Evolutionary conservation across 2,888 invertebrate species (phyloP), one percentile per base, ranked within the genome.

Genomic region (Ptilodon capucinus): DNA sequence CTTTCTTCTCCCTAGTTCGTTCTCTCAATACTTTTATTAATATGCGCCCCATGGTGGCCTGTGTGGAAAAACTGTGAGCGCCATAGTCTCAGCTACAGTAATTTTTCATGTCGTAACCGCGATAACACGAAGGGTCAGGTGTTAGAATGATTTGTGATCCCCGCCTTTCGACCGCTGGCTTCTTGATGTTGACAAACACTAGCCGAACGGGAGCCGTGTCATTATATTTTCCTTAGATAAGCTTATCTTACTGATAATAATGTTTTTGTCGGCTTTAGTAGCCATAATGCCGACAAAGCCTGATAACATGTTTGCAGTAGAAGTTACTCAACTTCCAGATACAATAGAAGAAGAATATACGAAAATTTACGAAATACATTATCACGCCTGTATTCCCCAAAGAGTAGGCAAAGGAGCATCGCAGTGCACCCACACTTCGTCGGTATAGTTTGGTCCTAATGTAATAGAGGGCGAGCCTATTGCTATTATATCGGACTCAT

Each of bases 91-190:
- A 75, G 76, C 79, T 80, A 79, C 76, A 76, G 84, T 78, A 81
- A 90, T 89, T 90, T 90, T 90, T 91, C 90, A 90, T 82, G 85
- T 79, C 73, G 73, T 50, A 68, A 68, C 68, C 69, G 74, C 90
- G 89, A 89, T 90, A 91, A 83, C 78, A 68, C 66, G 54, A 48
- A 68, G 69, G 85, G 84, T 85, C 85, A 89, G 89, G 91, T 87
- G 90, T 83, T 83, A 76, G 79, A 87, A 86, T 90, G 89, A 91
- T 90, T 91, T 88, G 90, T 90, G 71, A 60, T 71, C 72, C 56
- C 43, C 51, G 62, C 36, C 46, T 54, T 49, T 61, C 48, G 63
- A 65, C 66, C 67, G 62, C 64, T 63, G 60, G 56, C 68, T 58
- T 62, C 67, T 66, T 74, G 64, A 70, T 68, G 71, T 76, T 77